Base-by-base conservation (phyloP, 30 jellyfish, hydroid and myxozoan species). In the Aurelia aurita complex sp. Pacific region DNA sequence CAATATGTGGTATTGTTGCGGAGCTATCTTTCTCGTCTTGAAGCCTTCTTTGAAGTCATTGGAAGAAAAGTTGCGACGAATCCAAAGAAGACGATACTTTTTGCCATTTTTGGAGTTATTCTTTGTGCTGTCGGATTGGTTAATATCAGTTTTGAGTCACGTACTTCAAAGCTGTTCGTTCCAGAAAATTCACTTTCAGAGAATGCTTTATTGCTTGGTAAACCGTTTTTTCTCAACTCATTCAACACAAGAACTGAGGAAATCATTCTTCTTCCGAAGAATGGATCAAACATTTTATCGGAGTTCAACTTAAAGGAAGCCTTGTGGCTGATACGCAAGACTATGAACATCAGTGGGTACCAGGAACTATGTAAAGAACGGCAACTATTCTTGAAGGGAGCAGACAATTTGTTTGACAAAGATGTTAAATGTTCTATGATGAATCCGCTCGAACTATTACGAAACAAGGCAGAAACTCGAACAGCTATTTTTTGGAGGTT, bases 171-270 rank as follows among this genome's bases (percentile, higher is more conserved):
- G 80, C 85, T 86, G 0, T 86, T 86, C 42, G 90, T 76, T 16
- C 96, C 96, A 12, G 62, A 67, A 33, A 86, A 77, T 40, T 72
- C 89, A 63, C 53, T 38, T 4, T 42, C 96, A 5, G 90, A 86
- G 62, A 36, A 75, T 19, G 96, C 96, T 5, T 43, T 86, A 19
- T 61, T 51, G 50, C 64, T 34, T 23, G 96, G 89, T 4, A 68
- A 72, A n/a, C 81, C 67, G 4, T 86, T 76, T 43, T 86, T 86
- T 57, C 19, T 69, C 29, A 86, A 76, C 40, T 38, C 85, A 23
- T 23, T 86, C 29, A 86, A 86, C 73, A 75, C 86, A 32, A 63
- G 96, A 34, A 68, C 82, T 7, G 90, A 76, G 61, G 96, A 86
- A 14, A 55, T 86, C 64, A 33, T 86, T 36, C 32, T 86, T 11